These are phyloP conservation scores for Myxocyprinus asiaticus DNA, from an alignment of 2,113 vertebrate genomes.

Conservation along the genomic window DNA sequence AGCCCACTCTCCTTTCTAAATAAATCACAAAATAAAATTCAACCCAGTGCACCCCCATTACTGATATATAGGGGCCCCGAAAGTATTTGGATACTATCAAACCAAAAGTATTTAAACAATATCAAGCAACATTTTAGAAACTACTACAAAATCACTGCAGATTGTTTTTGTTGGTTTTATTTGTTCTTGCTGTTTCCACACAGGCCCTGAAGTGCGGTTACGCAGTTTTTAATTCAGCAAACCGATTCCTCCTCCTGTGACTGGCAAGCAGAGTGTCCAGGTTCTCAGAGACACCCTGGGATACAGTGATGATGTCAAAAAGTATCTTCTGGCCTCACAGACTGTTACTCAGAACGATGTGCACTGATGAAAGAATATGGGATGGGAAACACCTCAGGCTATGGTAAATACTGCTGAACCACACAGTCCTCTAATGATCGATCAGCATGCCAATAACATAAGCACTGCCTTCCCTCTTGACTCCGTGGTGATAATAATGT, in stretches of 20 bases:
- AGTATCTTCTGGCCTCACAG: constrained; percentile 72
- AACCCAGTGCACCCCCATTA: too few relatives aligned
- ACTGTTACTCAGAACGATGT: constrained; percentile 79
- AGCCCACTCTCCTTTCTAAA: too few relatives aligned
- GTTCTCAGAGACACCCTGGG: constrained; percentile 80
- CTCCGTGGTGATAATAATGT: constrained; percentile 30
- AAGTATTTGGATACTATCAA: too few relatives aligned
- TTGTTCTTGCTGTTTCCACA: constrained; percentile 40
- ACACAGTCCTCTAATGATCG: not conserved
- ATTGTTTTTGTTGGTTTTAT: not conserved
- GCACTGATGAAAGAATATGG: constrained; percentile 64
- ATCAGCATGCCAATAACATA: not conserved
- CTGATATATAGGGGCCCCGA: too few relatives aligned
- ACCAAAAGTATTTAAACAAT: too few relatives aligned
- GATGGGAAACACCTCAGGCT: not conserved
- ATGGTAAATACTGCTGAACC: not conserved
- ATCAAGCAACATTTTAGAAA: too few relatives aligned
- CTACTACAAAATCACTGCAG: too few relatives aligned
- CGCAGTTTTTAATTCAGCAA: constrained; percentile 77
- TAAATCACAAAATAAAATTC: too few relatives aligned
- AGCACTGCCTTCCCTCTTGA: not conserved
- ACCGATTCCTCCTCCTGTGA: constrained; percentile 81
- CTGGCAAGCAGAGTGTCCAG: constrained; percentile 87
- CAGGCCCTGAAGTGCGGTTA: constrained; percentile 90
- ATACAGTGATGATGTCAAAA: constrained; percentile 78